A percentile compares a stretch with the other conserved stretches of the same genome.
These are phyloP conservation scores for Calameuta idolon DNA, from an alignment of 2,888 invertebrate genomes.

Conservation along the genomic window DNA sequence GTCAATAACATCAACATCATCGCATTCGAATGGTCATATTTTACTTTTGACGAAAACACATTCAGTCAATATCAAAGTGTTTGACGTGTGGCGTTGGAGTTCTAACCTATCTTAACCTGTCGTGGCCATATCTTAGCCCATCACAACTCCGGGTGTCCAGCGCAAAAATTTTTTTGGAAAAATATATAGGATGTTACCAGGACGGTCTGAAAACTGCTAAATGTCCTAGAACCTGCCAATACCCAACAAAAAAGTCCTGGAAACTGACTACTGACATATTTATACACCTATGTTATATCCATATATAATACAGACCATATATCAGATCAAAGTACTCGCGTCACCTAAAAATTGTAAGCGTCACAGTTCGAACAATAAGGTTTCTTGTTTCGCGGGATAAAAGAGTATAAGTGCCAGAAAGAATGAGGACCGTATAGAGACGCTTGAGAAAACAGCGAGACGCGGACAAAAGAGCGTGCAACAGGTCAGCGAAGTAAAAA, in stretches of 20 bases:
- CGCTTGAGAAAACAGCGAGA: constrained; percentile 43
- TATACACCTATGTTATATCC: neutral
- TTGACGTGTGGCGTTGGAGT: too few relatives aligned
- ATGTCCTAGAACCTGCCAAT: too few relatives aligned
- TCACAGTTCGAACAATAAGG: constrained; percentile 45
- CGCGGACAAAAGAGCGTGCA: constrained; percentile 54
- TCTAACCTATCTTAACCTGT: too few relatives aligned
- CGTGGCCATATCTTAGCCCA: too few relatives aligned
- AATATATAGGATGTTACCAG: too few relatives aligned
- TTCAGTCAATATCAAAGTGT: neutral
- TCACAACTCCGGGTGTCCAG: too few relatives aligned
- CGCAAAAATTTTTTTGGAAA: too few relatives aligned
- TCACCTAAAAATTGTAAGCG: neutral
- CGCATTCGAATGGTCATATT: neutral
- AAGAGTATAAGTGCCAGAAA: constrained; percentile 44
- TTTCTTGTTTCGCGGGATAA: constrained; percentile 53
- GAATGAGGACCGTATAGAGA: constrained; percentile 49
- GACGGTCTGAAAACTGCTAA: too few relatives aligned
- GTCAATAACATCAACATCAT: neutral
- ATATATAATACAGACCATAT: neutral
- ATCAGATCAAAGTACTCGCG: neutral
- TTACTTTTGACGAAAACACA: neutral
- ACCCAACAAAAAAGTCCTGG: too few relatives aligned
- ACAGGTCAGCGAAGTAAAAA: constrained; percentile 51
- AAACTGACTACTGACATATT: too few relatives aligned